A percentile compares a stretch with the other conserved stretches of the same genome.
Conservation (phyloP, 2,888 invertebrate species). For the Exephanes ischioxanthus region DNA sequence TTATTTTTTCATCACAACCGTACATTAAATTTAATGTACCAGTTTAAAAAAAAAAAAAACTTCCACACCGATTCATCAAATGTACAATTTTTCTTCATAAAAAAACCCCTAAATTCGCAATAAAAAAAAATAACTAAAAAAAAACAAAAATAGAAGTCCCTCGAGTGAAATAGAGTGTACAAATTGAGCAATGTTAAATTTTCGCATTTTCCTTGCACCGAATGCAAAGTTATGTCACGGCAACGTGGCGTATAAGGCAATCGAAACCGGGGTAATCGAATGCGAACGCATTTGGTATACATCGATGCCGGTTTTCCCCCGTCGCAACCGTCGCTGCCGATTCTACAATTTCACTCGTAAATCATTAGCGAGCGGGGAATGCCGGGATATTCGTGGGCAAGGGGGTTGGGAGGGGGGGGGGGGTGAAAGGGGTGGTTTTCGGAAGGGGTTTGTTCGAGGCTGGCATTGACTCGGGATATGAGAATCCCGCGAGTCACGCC, state of each 20-base stretch:
- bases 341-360: conserved; percentile 65
- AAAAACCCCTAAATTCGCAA: no score
- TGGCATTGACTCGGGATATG: conserved; percentile 32
- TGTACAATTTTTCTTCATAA: no score
- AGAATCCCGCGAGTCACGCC: conserved; percentile 49
- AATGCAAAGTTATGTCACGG: conserved; percentile 1
- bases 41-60: no score
- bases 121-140: background rate
- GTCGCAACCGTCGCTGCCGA: conserved; percentile 18
- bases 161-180: background rate
- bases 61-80: no score
- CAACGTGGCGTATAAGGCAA: conserved; percentile 22
- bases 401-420: conserved; percentile 27
- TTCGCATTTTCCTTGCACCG: conserved; percentile 1
- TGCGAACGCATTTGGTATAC: conserved; percentile 39
- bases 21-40: no score
- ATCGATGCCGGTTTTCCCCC: conserved; percentile 59
- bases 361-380: conserved; percentile 59
- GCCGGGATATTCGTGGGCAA: conserved; percentile 18
- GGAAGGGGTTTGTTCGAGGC: conserved; percentile 27
- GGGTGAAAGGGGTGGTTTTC: conserved; percentile 19
- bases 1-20: no score
- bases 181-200: background rate
- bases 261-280: conserved; percentile 56
- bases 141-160: background rate